phyloP scores from a whole-genome alignment of 2,888 invertebrate species.

The Drosophila meridiana region DNA sequence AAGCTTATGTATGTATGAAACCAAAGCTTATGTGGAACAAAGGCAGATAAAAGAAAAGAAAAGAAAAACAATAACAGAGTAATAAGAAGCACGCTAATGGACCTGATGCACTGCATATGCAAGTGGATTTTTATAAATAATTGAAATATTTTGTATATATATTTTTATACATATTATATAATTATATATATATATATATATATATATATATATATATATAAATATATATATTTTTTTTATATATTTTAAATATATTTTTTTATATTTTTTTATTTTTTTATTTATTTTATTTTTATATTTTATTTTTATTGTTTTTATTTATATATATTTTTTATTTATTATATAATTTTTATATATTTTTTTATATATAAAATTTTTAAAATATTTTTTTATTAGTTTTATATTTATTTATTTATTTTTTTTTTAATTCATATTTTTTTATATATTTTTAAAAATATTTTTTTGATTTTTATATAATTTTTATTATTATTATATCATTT shows the following conservation, averaged over 20 bases:
- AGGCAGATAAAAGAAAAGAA: conserved; percentile 13
- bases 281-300: no score
- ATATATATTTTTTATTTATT: no score
- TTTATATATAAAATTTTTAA: no score
- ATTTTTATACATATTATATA: no score
- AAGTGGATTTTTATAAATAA: background rate
- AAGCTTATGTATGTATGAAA: conserved; percentile 8
- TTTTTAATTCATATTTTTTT: no score
- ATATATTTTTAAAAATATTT: no score
- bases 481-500: background rate
- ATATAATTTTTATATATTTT: no score
- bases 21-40: conserved; percentile 24
- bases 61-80: background rate
- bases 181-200: background rate
- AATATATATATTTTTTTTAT: background rate
- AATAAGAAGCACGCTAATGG: conserved; percentile 8
- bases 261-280: no score
- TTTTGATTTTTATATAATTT: background rate
- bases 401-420: no score
- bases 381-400: no score
- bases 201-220: background rate
- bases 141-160: no score
- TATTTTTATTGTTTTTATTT: no score
- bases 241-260: background rate
- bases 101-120: background rate